Base-by-base conservation (phyloP, 1,140 invertebrate species). In the Augochlora pura region DNA sequence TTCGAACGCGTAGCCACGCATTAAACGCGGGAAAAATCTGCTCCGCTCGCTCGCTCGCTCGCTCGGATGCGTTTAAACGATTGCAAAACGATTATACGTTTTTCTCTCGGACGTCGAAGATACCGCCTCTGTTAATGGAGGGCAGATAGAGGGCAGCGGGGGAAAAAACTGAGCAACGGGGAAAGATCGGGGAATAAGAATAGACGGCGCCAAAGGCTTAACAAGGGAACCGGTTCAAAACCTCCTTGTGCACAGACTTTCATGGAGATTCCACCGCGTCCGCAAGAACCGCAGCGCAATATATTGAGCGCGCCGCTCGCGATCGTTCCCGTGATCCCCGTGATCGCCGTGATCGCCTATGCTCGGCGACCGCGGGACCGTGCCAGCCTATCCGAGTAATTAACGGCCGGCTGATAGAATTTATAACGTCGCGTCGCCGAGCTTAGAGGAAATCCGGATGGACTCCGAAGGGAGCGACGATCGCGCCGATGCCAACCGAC, bases 181-280 rank as follows among this genome's bases (percentile, higher is more conserved):
- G 14, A 49, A 73, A 85, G 78, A 66, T 18, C 49, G 59, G 18
- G 46, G 77, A 80, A 71, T 67, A 76, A 84, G 79, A 85, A 85
- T 70, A 67, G 74, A 85, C 84, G 84, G 84, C 79, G 83, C 79
- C 83, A 82, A 84, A 73, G 78, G 83, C 72, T 67, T 84, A 82
- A 73, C 73, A 82, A 76, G 83, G 70, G 62, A 75, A 82, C 83
- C 84, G 74, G 79, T 85, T 79, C 75, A 79, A 32, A 71, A 74
- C 57, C 81, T 76, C 21, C 16, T 52, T 6, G 49, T 16, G 70
- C 66, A 66, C 69, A 62, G 70, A 79, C 70, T 74, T 60, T 66
- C 70, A 74, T n/a, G 70, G 46, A 25, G 66, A 71, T 69, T 79
- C 27, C 14, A 21, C 16, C 49, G 49, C 49, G 49, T 16, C 49